phyloP scores from a whole-genome alignment of 2,797 vertebrate genomes.

The Falco cherrug region DNA sequence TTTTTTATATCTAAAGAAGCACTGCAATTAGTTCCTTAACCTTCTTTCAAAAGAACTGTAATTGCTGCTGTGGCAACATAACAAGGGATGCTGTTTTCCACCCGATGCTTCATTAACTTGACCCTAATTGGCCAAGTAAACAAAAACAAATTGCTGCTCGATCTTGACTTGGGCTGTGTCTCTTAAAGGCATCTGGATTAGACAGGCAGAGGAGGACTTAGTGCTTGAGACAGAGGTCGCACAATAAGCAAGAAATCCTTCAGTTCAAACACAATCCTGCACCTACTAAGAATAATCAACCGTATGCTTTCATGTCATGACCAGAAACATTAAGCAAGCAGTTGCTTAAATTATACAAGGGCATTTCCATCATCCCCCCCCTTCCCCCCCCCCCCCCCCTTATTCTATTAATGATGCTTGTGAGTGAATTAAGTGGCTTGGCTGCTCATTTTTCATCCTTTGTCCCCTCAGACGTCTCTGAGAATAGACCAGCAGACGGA shows the following conservation, averaged over 20 bases:
- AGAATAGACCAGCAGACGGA: background rate
- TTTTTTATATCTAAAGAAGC: background rate
- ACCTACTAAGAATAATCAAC: background rate
- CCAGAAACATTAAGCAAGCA: background rate
- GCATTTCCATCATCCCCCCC: background rate
- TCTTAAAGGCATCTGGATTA: background rate
- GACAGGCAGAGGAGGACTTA: background rate
- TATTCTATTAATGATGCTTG: background rate
- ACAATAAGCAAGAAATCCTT: background rate
- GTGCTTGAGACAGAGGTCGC: background rate
- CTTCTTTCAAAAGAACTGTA: background rate
- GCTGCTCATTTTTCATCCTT: constrained; percentile 19
- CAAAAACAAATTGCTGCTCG: constrained; percentile 10
- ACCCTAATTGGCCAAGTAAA: constrained; percentile 43
- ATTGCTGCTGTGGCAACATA: constrained; percentile 31
- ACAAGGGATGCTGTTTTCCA: constrained; percentile 5
- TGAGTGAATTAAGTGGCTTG: background rate
- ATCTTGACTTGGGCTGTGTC: background rate
- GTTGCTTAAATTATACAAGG: background rate
- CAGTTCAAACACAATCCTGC: background rate
- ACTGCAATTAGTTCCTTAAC: background rate
- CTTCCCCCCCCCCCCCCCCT: no score
- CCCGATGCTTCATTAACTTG: constrained; percentile 31
- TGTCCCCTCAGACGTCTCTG: background rate
- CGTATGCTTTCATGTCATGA: background rate